These are phyloP conservation scores for Panurus biarmicus DNA, from an alignment of 2,113 vertebrate genomes.

Conservation along the genomic window DNA sequence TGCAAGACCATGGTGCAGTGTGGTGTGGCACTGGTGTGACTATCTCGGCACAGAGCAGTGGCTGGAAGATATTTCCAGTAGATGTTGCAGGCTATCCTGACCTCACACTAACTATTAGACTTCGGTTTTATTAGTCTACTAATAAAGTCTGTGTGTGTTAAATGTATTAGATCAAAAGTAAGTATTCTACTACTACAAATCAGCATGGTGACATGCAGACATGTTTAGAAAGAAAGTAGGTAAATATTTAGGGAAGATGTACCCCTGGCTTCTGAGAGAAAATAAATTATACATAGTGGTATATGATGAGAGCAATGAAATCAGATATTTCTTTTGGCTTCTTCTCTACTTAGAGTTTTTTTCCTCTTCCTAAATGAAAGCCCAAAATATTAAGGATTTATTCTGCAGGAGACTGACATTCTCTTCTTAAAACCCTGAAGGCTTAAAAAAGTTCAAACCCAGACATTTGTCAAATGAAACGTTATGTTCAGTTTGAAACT, in stretches of 20 bases:
- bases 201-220: not conserved
- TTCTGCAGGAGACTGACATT: constrained; percentile 6
- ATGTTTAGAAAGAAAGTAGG: not conserved
- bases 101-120: not conserved
- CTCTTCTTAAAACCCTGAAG: not conserved
- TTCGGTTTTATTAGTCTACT: not conserved
- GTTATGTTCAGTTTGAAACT: not conserved
- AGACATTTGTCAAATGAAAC: constrained; percentile 41
- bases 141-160: not conserved
- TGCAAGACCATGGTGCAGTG: not conserved
- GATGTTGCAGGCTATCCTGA: not conserved
- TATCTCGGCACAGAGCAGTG: not conserved
- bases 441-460: constrained; percentile 29
- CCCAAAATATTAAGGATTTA: constrained; percentile 17
- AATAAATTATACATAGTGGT: not conserved
- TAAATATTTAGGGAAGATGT: constrained; percentile 14
- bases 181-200: not conserved
- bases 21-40: not conserved
- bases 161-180: not conserved
- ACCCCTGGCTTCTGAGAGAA: not conserved
- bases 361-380: not conserved
- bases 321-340: not conserved
- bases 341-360: not conserved
- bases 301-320: constrained; percentile 1
- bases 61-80: not conserved